A percentile compares a stretch with the other conserved stretches of the same genome.
Evolutionary conservation across 2,797 vertebrate genomes (phyloP).

Genomic region (Thripadectes ignobilis): DNA sequence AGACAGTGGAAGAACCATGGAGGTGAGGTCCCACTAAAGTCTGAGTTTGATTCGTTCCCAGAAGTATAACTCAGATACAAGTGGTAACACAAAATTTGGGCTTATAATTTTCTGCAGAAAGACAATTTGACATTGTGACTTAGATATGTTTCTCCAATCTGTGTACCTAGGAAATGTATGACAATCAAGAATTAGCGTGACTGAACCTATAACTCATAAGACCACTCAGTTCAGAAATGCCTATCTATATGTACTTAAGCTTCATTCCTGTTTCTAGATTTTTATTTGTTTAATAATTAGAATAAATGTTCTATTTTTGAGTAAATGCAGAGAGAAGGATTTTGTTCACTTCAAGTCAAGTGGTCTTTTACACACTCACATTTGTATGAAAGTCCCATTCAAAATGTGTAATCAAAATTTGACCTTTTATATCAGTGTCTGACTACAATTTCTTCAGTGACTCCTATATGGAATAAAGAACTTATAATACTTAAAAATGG

Average conservation of each 20-base stretch:
- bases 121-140: background rate
- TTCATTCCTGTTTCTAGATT: background rate
- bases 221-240: background rate
- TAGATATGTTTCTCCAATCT: background rate
- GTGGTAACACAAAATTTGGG: background rate
- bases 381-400: background rate
- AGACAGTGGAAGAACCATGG: background rate
- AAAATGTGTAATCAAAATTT: background rate
- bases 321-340: background rate
- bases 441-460: background rate
- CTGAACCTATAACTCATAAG: background rate
- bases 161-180: background rate
- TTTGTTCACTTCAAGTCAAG: background rate
- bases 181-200: background rate
- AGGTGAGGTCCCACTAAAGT: background rate
- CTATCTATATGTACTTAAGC: background rate
- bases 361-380: background rate
- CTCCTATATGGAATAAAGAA: background rate
- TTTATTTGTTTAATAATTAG: background rate
- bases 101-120: background rate
- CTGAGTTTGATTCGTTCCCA: background rate
- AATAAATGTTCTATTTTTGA: background rate
- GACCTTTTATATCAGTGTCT: fast-evolving
- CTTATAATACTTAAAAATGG: background rate
- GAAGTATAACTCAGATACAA: background rate